Evolutionary conservation across 2,797 vertebrate genomes (phyloP), one percentile per base, ranked within the genome.

Genomic region (Apogon talboti): DNA sequence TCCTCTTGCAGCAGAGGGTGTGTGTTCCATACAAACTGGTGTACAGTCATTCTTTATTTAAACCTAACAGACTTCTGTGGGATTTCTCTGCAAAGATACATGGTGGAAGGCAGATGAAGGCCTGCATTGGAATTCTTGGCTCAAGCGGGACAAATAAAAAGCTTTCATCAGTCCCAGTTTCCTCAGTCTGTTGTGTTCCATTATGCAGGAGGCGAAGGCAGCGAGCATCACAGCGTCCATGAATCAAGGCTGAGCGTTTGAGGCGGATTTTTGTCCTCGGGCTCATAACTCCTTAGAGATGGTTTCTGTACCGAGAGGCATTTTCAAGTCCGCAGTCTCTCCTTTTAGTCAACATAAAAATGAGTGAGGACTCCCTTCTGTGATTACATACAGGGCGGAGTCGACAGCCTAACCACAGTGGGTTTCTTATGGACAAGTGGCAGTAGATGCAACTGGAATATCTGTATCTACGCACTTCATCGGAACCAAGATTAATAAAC

Each of bases 241-340:
- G 76, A 85, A 85, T 85, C 87, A 85, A n/a, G 15, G 47, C 67
- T 6, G 50, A 56, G 73, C 0, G 59, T 65, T 71, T 15, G 62
- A 63, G 50, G 41, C 58, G 0, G 58, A 43, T 71, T 56, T 57
- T 79, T 60, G 67, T 85, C 85, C 73, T 70, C 41, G 8, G 60
- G 49, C 76, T 75, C 78, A 66, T 74, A 87, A 89, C 74, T 81
- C 75, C 77, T 59, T 71, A 62, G 68, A 71, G 67, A 84, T 44
- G 77, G 67, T 71, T 81, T 68, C 62, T 74, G 73, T 7, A 50
- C 54, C 70, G n/a, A 37, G 60, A 66, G 82, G 63, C 49, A 42
- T 33, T 64, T 61, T 38, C 35, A n/a, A 62, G 47, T 2, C 40
- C 18, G 37, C 56, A 48, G 12, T 61, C 61, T 18, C 56, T 65